Evolutionary conservation across 1,140 invertebrate species (phyloP).

Genomic region (Bombus huntii): DNA sequence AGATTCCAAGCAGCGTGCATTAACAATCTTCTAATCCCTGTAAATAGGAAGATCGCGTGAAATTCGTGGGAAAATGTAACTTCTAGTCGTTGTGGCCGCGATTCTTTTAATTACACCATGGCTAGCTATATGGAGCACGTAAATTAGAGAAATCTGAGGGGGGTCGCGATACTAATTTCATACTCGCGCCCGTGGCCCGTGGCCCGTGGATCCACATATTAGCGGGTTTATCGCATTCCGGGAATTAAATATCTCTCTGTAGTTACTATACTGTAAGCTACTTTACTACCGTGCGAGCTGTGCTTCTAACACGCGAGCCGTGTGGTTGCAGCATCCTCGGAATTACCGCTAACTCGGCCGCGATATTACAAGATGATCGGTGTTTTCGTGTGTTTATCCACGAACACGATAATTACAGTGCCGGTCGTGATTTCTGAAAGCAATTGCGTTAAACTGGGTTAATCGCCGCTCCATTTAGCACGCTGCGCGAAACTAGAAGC

Average conservation of each 20-base stretch:
- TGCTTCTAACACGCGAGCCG: constrained; percentile 10
- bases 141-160: constrained; percentile 41
- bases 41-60: not conserved
- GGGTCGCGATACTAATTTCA: constrained; percentile 52
- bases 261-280: constrained; percentile 58
- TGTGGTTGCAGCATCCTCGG: constrained; percentile 24
- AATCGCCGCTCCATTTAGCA: not conserved
- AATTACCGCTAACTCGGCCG: constrained; percentile 41
- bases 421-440: constrained; percentile 29
- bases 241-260: constrained; percentile 61
- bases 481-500: not conserved
- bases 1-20: not conserved
- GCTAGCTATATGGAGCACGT: constrained; percentile 14
- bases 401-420: constrained; percentile 1
- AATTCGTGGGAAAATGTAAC: not conserved
- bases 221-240: constrained; percentile 58
- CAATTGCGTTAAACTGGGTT: constrained; percentile 22
- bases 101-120: constrained; percentile 10
- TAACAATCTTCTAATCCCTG: not conserved
- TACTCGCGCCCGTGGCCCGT: constrained; percentile 19
- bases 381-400: not conserved
- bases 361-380: constrained; percentile 19
- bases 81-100: not conserved
- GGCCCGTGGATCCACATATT: constrained; percentile 51
- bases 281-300: constrained; percentile 47